Conservation (phyloP, 1,140 invertebrate species). For the Macrobrachium nipponense region DNA sequence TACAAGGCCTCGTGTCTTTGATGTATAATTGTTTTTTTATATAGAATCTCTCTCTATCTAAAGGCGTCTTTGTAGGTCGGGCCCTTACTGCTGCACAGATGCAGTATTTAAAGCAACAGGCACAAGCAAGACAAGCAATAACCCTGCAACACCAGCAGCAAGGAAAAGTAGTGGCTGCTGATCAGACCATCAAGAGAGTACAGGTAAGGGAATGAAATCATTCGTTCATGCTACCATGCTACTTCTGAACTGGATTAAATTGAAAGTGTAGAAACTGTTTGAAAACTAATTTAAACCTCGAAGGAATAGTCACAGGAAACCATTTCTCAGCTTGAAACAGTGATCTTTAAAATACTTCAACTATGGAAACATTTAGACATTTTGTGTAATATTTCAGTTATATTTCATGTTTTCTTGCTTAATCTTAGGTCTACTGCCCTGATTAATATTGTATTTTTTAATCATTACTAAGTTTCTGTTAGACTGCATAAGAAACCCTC, state of each 20-base stretch:
- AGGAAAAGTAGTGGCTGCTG: constrained; percentile 65
- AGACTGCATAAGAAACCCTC: no score
- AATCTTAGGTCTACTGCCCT: no score
- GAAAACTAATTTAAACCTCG: no score
- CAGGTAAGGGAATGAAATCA: constrained; percentile 65
- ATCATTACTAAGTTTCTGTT: no score
- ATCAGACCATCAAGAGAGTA: constrained; percentile 60
- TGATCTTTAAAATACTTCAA: no score
- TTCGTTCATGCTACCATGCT: constrained; percentile 14
- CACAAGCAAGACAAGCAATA: constrained; percentile 68
- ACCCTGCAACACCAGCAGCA: constrained; percentile 58
- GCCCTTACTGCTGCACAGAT: constrained; percentile 72
- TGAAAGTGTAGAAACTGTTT: not conserved
- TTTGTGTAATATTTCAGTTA: no score
- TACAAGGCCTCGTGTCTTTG: not conserved
- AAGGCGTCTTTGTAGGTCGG: constrained; percentile 68
- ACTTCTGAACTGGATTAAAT: constrained; percentile 7
- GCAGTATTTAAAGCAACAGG: constrained; percentile 72
- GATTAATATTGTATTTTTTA: no score
- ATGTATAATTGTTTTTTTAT: not conserved
- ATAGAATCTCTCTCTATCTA: not conserved
- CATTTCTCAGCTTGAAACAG: no score
- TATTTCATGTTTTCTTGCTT: no score
- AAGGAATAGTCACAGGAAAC: no score
- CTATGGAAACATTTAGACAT: no score